These are phyloP conservation scores for Nycticorax nycticorax DNA, from an alignment of 2,113 vertebrate species.

Conservation along the genomic window DNA sequence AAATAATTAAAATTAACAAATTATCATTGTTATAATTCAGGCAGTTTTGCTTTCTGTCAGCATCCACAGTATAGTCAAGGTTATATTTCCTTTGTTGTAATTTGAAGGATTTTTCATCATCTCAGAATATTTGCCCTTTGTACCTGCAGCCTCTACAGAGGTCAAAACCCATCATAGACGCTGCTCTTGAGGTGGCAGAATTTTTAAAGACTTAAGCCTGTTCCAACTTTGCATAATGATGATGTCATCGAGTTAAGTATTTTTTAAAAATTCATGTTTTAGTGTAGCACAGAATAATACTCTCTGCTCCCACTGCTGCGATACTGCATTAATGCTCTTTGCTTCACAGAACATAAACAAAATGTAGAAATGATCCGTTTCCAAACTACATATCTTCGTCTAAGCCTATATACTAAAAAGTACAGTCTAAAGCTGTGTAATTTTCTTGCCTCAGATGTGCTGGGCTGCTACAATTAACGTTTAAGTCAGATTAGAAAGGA, in stretches of 20 bases:
- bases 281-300: background rate
- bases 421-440: background rate
- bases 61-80: background rate
- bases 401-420: background rate
- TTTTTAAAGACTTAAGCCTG: background rate
- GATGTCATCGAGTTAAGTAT: background rate
- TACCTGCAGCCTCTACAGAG: background rate
- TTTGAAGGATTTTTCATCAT: background rate
- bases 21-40: conserved; percentile 59
- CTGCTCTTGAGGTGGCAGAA: background rate
- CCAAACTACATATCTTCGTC: background rate
- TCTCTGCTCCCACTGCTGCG: background rate
- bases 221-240: background rate
- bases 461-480: background rate
- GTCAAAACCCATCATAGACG: background rate
- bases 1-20: conserved; percentile 78
- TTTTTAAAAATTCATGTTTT: background rate
- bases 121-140: background rate
- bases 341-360: background rate
- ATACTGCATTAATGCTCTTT: background rate
- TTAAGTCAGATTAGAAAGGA: background rate
- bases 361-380: background rate
- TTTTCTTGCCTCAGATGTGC: background rate
- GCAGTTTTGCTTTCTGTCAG: conserved; percentile 55
- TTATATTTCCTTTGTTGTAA: conserved; percentile 19